Percentiles rank a stretch among this genome's conserved stretches.
These are phyloP conservation scores for Bombus terrestris DNA, from an alignment of 1,140 invertebrate species.

Conservation along the genomic window DNA sequence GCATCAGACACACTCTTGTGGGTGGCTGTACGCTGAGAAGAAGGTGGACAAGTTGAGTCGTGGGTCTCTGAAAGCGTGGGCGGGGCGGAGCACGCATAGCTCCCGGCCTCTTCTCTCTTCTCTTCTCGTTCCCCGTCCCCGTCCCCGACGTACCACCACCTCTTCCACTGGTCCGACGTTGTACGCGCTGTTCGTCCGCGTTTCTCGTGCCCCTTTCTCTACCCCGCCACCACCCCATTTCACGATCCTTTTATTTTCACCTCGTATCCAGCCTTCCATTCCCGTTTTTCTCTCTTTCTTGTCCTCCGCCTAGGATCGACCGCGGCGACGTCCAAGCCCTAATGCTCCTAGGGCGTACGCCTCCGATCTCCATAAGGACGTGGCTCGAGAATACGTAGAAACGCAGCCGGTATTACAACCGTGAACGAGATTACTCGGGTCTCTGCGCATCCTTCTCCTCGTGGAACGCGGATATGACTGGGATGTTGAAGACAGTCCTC, in stretches of 20 bases:
- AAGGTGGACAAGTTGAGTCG: constrained; percentile 82
- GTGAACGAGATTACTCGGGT: constrained; percentile 24
- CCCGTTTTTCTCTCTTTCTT: constrained; percentile 74
- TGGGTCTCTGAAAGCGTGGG: constrained; percentile 82
- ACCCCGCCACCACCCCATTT: constrained; percentile 42
- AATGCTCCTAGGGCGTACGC: constrained; percentile 74
- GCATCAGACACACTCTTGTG: constrained; percentile 75
- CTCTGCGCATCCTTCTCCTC: background rate
- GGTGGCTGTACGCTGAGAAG: constrained; percentile 75
- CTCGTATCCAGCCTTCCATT: constrained; percentile 69
- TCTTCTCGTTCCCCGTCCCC: constrained; percentile 24
- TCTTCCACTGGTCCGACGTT: constrained; percentile 30
- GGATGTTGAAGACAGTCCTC: background rate
- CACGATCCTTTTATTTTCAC: constrained; percentile 64
- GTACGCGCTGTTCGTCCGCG: constrained; percentile 48
- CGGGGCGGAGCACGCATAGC: constrained; percentile 82
- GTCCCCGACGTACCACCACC: constrained; percentile 22
- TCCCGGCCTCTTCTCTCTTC: constrained; percentile 78
- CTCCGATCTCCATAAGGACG: background rate
- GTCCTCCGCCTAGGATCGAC: constrained; percentile 70
- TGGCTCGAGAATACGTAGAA: constrained; percentile 5
- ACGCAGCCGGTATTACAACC: background rate
- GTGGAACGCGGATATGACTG: constrained; percentile 5
- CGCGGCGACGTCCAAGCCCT: constrained; percentile 71
- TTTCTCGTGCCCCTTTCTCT: constrained; percentile 29